A percentile compares a stretch with the other conserved stretches of the same genome.
Conservation (phyloP, 2,888 invertebrate species). For the Bombyx huttoni region DNA sequence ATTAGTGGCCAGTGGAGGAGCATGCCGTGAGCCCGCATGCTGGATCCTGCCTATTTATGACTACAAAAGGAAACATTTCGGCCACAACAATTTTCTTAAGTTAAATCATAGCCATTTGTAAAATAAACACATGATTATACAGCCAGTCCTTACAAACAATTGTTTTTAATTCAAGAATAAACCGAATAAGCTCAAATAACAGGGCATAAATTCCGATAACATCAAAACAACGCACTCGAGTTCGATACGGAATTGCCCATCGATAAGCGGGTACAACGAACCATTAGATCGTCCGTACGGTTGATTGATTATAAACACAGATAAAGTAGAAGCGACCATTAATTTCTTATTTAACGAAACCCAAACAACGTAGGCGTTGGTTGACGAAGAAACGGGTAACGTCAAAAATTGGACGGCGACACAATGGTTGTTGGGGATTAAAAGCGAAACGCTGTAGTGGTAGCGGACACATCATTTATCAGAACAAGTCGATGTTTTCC, state of each 20-base stretch:
- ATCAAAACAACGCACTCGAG: slow-evolving; percentile 7
- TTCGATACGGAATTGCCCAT: slow-evolving; percentile 9
- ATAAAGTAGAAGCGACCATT: slow-evolving; percentile 47
- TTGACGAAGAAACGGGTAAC: slow-evolving; percentile 44
- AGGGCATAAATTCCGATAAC: slow-evolving; percentile 3
- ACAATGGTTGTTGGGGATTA: slow-evolving; percentile 62
- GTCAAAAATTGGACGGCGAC: slow-evolving; percentile 58
- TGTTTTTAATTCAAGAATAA: neutral
- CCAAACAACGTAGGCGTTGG: slow-evolving; percentile 41
- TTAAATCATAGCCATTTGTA: no score
- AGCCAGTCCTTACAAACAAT: neutral
- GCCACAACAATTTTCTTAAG: no score
- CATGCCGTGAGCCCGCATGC: no score
- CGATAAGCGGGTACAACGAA: slow-evolving; percentile 23
- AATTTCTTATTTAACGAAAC: slow-evolving; percentile 54
- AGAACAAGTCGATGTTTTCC: slow-evolving; percentile 40
- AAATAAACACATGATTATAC: no score
- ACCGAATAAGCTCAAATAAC: neutral
- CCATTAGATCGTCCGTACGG: slow-evolving; percentile 31
- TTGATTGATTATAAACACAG: slow-evolving; percentile 48
- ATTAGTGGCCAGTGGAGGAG: no score
- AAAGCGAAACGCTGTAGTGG: slow-evolving; percentile 68
- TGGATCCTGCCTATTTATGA: no score
- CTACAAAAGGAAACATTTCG: no score
- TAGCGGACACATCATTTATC: slow-evolving; percentile 65